Base-by-base conservation (phyloP, 2,888 invertebrate species). In the Aporophyla nigra region DNA sequence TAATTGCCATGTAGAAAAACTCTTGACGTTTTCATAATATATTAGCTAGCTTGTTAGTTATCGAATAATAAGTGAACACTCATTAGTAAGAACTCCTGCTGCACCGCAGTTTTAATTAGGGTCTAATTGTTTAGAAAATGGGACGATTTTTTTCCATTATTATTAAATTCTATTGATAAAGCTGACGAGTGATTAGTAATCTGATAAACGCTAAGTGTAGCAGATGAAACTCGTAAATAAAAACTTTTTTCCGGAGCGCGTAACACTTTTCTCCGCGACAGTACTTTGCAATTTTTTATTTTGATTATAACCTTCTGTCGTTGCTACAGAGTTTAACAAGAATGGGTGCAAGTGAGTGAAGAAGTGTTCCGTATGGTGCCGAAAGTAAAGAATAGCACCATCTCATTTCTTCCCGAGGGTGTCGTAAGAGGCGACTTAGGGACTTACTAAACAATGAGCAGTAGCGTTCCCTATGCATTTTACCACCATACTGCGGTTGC, bases 1-100 rank as follows among this genome's bases (percentile, higher is more conserved):
- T 72, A 82, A 87, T 85, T 86, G 69, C 59, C 59, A 27, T 33
- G 24, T n/a, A 46, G 62, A 75, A 84, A 88, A 83, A 74, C 33
- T 0, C 1, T 67, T 74, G 80, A 74, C 61, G 72, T 73, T 66
- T 80, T 56, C 58, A 70, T 86, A 84, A 82, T 76, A 71, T 58
- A 82, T 75, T 65, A 70, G 54, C 70, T 68, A 46, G 27, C 40
- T 66, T 54, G 66, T 58, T 80, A 74, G 81, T 53, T 6, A 16
- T 71, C 33, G 54, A 27, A 58, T 67, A 77, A 33, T 27, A 58
- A n/a, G 33, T 53, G 0, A 33, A 0, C 21, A 9, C 27, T 69
- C 62, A 70, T 83, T 79, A 78, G 33, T 40, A 63, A 0, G 43
- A 14, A 27, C 43, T 63, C 69, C 46, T 62, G 65, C 83, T 67